Conservation (phyloP, 2,113 vertebrate species). For the Carettochelys insculpta region DNA sequence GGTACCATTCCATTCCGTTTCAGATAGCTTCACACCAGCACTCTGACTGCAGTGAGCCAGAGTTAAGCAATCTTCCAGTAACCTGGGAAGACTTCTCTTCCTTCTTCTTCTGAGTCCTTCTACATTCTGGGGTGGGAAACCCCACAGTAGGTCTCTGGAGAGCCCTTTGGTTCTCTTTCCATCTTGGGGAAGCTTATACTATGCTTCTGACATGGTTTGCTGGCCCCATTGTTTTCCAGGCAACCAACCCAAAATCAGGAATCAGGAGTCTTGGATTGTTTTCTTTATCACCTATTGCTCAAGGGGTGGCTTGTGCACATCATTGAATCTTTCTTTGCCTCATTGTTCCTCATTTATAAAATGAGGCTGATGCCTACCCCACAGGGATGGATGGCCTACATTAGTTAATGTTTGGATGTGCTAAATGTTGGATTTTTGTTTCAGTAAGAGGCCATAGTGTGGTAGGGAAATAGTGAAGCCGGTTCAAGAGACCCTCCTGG, state of each 20-base stretch:
- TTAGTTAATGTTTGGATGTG: neutral
- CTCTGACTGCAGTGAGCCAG: neutral
- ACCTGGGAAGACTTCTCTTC: neutral
- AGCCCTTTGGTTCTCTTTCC: neutral
- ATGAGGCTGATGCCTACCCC: neutral
- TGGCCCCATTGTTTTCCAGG: neutral
- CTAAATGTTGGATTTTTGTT: neutral
- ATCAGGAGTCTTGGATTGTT: neutral
- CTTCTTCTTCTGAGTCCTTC: neutral
- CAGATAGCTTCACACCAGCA: conserved; percentile 7
- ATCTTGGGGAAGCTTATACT: neutral
- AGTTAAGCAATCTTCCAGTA: neutral
- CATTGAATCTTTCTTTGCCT: neutral
- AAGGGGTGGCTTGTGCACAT: neutral
- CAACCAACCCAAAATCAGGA: neutral
- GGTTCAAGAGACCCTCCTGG: neutral
- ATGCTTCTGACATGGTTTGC: neutral
- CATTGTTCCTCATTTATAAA: neutral
- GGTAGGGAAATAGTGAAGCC: neutral
- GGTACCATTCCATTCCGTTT: conserved; percentile 1
- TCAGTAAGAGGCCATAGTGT: neutral
- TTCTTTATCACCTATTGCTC: neutral
- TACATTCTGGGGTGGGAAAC: neutral
- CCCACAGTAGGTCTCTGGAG: neutral
- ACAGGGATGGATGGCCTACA: neutral